Conservation (phyloP, 2,888 invertebrate species). For the Drosophila leonis region DNA sequence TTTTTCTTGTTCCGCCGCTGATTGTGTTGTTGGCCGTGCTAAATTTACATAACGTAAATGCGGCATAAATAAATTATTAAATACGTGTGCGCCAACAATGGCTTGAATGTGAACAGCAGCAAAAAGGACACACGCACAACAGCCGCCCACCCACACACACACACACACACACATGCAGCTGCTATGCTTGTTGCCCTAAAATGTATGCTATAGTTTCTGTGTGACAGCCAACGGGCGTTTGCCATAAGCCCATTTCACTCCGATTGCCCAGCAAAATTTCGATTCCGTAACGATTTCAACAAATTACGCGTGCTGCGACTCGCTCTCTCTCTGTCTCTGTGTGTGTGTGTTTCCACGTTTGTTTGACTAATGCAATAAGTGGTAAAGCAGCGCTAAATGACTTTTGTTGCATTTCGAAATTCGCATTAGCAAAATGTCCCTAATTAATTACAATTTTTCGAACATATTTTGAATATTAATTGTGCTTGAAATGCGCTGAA, state of each 20-base stretch:
- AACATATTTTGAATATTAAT: neutral
- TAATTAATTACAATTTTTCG: neutral
- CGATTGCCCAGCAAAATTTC: conserved; percentile 7
- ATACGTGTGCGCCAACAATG: conserved; percentile 72
- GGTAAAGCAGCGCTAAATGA: neutral
- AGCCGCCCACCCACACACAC: neutral
- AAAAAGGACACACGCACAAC: conserved; percentile 7
- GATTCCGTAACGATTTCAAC: conserved; percentile 26
- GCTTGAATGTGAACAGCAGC: conserved; percentile 37
- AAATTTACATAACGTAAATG: conserved; percentile 82
- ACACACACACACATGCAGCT: neutral
- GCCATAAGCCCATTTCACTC: conserved; percentile 14
- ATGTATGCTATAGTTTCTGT: conserved; percentile 16
- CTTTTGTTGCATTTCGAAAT: conserved; percentile 1
- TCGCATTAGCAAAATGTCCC: neutral
- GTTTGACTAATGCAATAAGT: neutral
- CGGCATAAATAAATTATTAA: conserved; percentile 81
- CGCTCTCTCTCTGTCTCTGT: neutral
- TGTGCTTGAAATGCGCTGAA: neutral
- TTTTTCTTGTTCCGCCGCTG: conserved; percentile 52
- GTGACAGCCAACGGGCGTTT: conserved; percentile 10
- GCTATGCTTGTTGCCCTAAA: neutral
- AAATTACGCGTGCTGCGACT: conserved; percentile 4
- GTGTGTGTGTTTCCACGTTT: neutral
- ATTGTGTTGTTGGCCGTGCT: conserved; percentile 52